A percentile compares a stretch with the other conserved stretches of the same genome.
Conservation (phyloP, 2,888 invertebrate species). For the Lypha dubia region DNA sequence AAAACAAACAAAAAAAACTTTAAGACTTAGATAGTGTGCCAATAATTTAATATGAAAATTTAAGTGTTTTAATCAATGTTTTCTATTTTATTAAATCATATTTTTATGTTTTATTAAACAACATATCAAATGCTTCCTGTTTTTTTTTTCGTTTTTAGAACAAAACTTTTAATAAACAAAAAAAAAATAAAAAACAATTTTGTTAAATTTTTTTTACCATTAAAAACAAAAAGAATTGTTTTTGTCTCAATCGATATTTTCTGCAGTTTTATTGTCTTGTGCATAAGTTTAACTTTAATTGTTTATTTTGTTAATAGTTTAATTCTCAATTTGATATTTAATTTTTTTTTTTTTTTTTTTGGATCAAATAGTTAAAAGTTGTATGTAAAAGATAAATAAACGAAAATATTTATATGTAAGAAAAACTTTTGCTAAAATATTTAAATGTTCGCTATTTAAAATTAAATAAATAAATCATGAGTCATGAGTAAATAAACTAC, state of each 20-base stretch:
- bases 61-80: slow-evolving; percentile 68
- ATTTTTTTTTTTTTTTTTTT: too few species aligned
- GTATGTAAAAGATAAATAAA: slow-evolving; percentile 58
- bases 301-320: slow-evolving; percentile 72
- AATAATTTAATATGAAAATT: slow-evolving; percentile 75
- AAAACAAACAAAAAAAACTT: too few species aligned
- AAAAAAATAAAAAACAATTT: slow-evolving; percentile 36
- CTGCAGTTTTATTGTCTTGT: slow-evolving; percentile 27
- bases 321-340: slow-evolving; percentile 66
- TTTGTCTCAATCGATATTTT: slow-evolving; percentile 31
- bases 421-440: slow-evolving; percentile 75
- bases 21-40: slow-evolving; percentile 83
- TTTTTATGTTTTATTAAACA: slow-evolving; percentile 75
- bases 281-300: slow-evolving; percentile 63
- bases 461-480: slow-evolving; percentile 43
- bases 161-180: slow-evolving; percentile 40
- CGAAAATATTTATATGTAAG: slow-evolving; percentile 51
- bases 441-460: slow-evolving; percentile 71
- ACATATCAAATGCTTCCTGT: slow-evolving; percentile 82
- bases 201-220: slow-evolving; percentile 40
- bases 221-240: slow-evolving; percentile 26
- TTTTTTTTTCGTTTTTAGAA: slow-evolving; percentile 53
- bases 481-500: too few species aligned
- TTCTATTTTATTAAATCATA: slow-evolving; percentile 66
- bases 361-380: slow-evolving; percentile 68